These are phyloP conservation scores for Caradrina clavipalpis DNA, from an alignment of 2,888 invertebrate genomes.

Conservation along the genomic window DNA sequence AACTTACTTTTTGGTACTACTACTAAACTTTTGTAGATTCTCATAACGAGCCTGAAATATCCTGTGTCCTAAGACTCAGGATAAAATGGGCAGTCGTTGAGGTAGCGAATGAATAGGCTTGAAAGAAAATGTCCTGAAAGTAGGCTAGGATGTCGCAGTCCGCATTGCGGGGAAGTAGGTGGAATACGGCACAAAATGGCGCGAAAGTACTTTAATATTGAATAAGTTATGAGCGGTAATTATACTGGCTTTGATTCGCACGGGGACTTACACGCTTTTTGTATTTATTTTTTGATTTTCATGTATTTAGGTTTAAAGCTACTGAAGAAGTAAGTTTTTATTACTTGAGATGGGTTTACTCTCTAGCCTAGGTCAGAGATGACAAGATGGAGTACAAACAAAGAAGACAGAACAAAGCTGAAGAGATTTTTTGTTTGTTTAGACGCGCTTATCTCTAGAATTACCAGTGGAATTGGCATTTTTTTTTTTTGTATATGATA, in stretches of 20 bases:
- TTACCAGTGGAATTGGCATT: no score
- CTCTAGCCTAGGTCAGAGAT: no score
- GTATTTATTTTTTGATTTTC: not conserved
- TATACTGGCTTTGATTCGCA: slow-evolving; percentile 7
- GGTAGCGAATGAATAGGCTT: slow-evolving; percentile 23
- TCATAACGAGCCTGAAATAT: no score
- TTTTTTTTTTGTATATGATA: no score
- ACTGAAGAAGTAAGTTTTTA: no score
- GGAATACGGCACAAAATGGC: slow-evolving; percentile 25
- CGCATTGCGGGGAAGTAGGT: slow-evolving; percentile 49
- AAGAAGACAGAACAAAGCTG: no score
- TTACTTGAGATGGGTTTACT: no score
- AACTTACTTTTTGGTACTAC: not conserved
- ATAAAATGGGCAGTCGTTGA: slow-evolving; percentile 8
- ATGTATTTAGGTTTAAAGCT: not conserved
- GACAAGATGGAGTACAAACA: no score
- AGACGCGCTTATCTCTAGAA: no score
- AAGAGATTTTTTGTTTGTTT: no score
- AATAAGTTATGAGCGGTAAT: slow-evolving; percentile 14
- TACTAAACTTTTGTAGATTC: slow-evolving; percentile 5
- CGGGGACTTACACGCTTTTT: not conserved
- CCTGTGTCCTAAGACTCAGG: no score
- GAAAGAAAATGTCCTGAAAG: slow-evolving; percentile 29
- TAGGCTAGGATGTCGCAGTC: slow-evolving; percentile 51
- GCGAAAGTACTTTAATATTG: slow-evolving; percentile 22